Conservation (phyloP, 2,888 invertebrate species). For the Stramonita haemastoma region DNA sequence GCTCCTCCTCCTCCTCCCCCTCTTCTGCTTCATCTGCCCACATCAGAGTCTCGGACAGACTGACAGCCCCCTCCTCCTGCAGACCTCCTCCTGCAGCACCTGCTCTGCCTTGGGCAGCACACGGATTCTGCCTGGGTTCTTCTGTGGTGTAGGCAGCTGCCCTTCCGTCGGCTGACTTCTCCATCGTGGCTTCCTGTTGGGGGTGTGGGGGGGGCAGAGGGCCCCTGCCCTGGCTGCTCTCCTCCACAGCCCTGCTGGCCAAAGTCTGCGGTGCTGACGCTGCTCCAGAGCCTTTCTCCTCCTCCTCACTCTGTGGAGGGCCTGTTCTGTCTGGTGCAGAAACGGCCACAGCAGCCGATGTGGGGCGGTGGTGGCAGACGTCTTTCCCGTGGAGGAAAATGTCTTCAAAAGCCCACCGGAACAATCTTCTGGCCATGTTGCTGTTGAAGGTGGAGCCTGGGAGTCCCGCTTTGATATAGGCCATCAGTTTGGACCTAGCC, state of each 20-base stretch:
- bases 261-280: neutral
- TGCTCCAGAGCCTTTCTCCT: neutral
- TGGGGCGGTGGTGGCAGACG: neutral
- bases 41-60: too few species aligned
- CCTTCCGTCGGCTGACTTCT: too few species aligned
- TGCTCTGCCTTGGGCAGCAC: neutral
- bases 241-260: too few species aligned
- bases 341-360: neutral
- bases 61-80: neutral
- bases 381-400: neutral
- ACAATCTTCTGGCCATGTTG: slow-evolving; percentile 10
- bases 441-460: neutral
- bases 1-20: too few species aligned
- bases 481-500: neutral
- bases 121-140: neutral
- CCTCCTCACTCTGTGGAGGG: neutral
- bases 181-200: too few species aligned
- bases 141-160: too few species aligned
- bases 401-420: slow-evolving; percentile 14
- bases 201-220: too few species aligned
- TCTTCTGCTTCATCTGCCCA: too few species aligned
- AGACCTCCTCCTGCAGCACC: too few species aligned
- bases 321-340: neutral
- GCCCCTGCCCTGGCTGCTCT: too few species aligned
- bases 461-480: neutral